These are phyloP conservation scores for Nanorana parkeri DNA, from an alignment of 2,113 vertebrate species.

Conservation along the genomic window DNA sequence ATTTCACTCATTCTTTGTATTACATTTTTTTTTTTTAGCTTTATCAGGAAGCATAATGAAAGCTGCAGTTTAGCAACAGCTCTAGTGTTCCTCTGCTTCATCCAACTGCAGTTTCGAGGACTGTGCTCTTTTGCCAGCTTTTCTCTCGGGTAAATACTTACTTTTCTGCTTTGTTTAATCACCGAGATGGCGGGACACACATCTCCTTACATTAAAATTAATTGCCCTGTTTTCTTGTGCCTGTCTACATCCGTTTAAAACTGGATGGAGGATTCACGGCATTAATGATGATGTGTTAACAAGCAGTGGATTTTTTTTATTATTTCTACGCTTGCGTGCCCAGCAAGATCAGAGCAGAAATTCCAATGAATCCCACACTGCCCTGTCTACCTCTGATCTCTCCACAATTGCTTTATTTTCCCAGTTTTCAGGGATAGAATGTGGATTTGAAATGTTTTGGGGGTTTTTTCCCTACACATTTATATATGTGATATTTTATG, in stretches of 20 bases:
- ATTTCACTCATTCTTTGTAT: no score
- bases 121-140: no score
- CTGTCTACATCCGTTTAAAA: slow-evolving; percentile 14
- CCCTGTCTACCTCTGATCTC: neutral
- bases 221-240: slow-evolving; percentile 1
- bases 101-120: neutral
- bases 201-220: slow-evolving; percentile 32
- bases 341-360: slow-evolving; percentile 9
- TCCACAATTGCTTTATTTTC: no score
- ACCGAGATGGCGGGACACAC: neutral
- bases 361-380: neutral
- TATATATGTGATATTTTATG: no score
- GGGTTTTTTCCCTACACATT: no score
- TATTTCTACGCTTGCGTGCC: neutral
- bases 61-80: neutral
- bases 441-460: no score
- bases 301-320: neutral
- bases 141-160: neutral
- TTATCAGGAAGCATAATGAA: neutral
- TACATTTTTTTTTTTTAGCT: neutral
- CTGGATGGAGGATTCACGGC: slow-evolving; percentile 22
- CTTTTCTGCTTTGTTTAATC: slow-evolving; percentile 28
- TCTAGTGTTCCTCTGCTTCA: neutral
- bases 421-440: no score
- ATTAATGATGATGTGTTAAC: slow-evolving; percentile 31